Conservation (phyloP, 2,888 invertebrate genomes). For the Seira ritae region DNA sequence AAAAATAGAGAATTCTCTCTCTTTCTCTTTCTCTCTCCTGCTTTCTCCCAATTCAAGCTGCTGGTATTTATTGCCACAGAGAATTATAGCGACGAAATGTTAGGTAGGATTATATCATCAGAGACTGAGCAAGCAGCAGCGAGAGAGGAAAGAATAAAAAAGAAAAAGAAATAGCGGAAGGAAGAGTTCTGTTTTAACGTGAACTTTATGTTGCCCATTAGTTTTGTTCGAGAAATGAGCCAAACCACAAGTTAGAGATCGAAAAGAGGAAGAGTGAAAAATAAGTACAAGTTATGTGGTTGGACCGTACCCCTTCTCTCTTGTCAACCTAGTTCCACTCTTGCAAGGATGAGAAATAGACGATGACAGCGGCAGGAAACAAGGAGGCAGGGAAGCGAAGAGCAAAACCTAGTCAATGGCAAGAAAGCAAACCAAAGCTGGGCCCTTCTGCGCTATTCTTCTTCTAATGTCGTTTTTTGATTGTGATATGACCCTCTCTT, state of each 20-base stretch:
- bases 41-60: conserved; percentile 26
- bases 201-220: conserved; percentile 47
- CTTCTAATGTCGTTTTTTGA: background rate
- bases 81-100: background rate
- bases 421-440: background rate
- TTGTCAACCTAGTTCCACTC: background rate
- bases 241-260: conserved; percentile 32
- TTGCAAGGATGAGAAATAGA: background rate
- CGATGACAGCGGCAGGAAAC: conserved; percentile 1
- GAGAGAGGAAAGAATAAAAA: conserved; percentile 9
- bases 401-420: background rate
- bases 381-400: background rate
- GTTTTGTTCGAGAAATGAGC: conserved; percentile 33
- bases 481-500: background rate
- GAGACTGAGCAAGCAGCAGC: too few species aligned
- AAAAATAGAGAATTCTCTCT: background rate
- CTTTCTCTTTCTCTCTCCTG: background rate
- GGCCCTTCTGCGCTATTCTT: background rate
- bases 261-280: conserved; percentile 4
- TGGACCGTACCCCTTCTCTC: background rate
- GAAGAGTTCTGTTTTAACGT: conserved; percentile 43
- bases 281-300: background rate
- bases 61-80: conserved; percentile 15
- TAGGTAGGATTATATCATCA: background rate
- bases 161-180: conserved; percentile 34